Evolutionary conservation across 2,888 invertebrate species (phyloP).

Genomic region (Drosophila monieri): DNA sequence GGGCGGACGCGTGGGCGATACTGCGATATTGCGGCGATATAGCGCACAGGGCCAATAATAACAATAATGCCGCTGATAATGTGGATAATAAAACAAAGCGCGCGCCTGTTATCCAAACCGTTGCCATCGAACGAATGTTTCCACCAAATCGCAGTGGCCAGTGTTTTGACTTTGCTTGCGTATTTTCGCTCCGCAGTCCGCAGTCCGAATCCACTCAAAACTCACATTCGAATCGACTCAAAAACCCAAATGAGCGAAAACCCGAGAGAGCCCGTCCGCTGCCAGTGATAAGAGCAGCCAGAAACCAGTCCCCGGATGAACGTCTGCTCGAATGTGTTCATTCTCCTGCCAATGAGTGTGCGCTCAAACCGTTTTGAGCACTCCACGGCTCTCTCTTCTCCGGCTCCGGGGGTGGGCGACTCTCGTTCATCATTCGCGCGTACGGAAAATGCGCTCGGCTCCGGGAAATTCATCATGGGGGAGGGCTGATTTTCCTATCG

Average conservation of each 20-base stretch:
- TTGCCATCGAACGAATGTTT: conserved; percentile 84
- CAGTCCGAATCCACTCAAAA: background rate
- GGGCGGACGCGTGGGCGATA: conserved; percentile 41
- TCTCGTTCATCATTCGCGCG: conserved; percentile 61
- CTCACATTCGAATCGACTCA: conserved; percentile 55
- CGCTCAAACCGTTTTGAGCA: conserved; percentile 1
- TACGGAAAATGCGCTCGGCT: conserved; percentile 60
- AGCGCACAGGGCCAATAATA: conserved; percentile 74
- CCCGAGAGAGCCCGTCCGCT: background rate
- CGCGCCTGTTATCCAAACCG: conserved; percentile 84
- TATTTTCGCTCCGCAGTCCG: conserved; percentile 9
- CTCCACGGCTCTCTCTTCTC: conserved; percentile 7
- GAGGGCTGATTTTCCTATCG: conserved; percentile 82
- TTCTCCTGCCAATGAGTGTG: conserved; percentile 12
- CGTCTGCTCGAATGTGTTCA: conserved; percentile 9
- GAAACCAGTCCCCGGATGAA: conserved; percentile 38
- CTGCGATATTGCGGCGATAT: conserved; percentile 15
- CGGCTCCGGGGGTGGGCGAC: conserved; percentile 36
- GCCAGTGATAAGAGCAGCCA: conserved; percentile 60
- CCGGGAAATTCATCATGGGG: conserved; percentile 81
- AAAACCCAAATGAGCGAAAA: conserved; percentile 33
- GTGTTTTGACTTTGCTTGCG: conserved; percentile 82
- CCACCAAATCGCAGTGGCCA: conserved; percentile 84
- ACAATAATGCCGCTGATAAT: conserved; percentile 83
- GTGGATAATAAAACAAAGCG: conserved; percentile 84